Evolutionary conservation across 2,113 vertebrate species (phyloP), one percentile per base, ranked within the genome.

Genomic region (Synodontis membranacea): DNA sequence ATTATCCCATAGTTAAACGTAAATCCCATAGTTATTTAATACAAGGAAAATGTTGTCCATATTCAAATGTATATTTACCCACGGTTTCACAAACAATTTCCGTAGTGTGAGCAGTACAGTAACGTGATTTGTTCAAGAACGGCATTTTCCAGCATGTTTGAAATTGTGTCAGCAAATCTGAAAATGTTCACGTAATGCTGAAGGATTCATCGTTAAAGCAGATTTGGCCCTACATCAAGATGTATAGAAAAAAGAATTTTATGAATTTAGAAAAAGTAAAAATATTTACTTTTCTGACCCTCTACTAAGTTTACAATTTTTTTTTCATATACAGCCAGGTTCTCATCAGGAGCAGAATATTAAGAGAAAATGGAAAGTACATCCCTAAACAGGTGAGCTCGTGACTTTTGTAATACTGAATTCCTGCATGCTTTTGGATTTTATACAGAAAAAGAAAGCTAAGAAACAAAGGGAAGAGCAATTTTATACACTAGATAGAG

Each of bases 341-440:
- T 84, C 96, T 99, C 72, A 98, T 99, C 90, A 96, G 98, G 91
- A 99, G 98, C 95, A 95, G 98, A 94, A 97, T 99, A 91, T 96
- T 99, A 86, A 95, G 98, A 95, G 98, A 99, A 93, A 99, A 99
- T 89, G 98, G 98, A 84, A 99, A 99, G 92, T 99, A 99, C 95
- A 99, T 99, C 91, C 97, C 98, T 1, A 99, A 99, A 91, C 98
- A 99, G 97, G 98, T 98, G 88, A 87, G 87, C 44, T 28, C 37
- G 23, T 58, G 52, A 44, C 44, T 54, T 48, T 17, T 31, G 28
- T 28, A 10, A 28, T 3, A 4, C 37, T 44, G 39, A 44, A 19
- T 76, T 48, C 14, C 14, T 76, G 15, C 17, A 50, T 31, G 5
- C 46, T 21, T 54, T 17, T 52, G 31, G 19, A 54, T 79, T 79